phyloP scores from a whole-genome alignment of 2,888 invertebrate species.

The Sarcophaga caerulescens region DNA sequence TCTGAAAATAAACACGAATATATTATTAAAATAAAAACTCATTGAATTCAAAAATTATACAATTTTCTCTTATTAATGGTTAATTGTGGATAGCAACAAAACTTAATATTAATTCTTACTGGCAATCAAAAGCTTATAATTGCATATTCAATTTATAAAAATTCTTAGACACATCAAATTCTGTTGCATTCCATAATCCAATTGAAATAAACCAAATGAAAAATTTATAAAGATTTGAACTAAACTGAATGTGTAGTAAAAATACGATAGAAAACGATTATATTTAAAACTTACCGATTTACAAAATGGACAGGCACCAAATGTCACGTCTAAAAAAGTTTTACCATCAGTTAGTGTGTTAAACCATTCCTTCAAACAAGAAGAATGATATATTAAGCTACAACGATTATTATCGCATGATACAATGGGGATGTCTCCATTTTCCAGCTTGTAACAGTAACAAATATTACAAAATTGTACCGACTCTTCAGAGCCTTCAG shows the following conservation, averaged over 20 bases:
- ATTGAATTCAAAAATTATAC: too few relatives aligned
- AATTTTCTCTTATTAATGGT: too few relatives aligned
- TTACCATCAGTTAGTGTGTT: slow-evolving; percentile 77
- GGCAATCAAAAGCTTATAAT: too few relatives aligned
- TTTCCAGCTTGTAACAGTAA: slow-evolving; percentile 76
- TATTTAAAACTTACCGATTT: slow-evolving; percentile 75
- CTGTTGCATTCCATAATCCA: too few relatives aligned
- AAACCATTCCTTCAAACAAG: slow-evolving; percentile 80
- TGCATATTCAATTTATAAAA: too few relatives aligned
- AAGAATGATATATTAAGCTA: slow-evolving; percentile 77
- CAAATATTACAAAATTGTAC: slow-evolving; percentile 78
- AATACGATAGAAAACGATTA: neutral
- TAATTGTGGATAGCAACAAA: too few relatives aligned
- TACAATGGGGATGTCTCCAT: slow-evolving; percentile 77
- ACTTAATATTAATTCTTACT: too few relatives aligned
- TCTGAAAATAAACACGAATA: slow-evolving; percentile 70
- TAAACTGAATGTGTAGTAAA: too few relatives aligned
- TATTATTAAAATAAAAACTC: neutral
- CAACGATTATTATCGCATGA: slow-evolving; percentile 79
- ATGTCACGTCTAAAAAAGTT: slow-evolving; percentile 78
- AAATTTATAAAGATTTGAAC: too few relatives aligned
- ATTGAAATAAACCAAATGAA: too few relatives aligned
- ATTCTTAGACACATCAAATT: too few relatives aligned
- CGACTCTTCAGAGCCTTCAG: slow-evolving; percentile 46
- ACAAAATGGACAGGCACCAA: slow-evolving; percentile 79